These are phyloP conservation scores for Phylloscopus collybita DNA, from an alignment of 2,797 vertebrate species.

Conservation along the genomic window DNA sequence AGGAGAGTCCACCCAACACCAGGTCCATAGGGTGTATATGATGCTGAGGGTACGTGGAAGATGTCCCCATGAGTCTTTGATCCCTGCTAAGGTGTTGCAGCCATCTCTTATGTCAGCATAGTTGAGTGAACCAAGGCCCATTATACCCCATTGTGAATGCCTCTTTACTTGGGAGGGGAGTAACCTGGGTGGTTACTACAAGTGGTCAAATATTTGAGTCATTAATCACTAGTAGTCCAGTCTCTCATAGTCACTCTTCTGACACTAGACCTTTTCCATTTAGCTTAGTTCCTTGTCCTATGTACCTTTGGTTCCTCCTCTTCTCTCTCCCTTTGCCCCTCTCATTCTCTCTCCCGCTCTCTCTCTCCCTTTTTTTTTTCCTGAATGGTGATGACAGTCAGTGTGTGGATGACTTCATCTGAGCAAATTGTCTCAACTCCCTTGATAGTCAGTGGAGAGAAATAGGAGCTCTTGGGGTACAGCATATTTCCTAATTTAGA, in stretches of 20 bases:
- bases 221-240: background rate
- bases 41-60: background rate
- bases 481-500: background rate
- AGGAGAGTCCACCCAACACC: background rate
- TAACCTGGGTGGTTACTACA: background rate
- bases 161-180: background rate
- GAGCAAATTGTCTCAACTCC: background rate
- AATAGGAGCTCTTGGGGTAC: background rate
- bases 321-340: background rate
- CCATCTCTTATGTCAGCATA: fast-evolving
- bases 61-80: background rate
- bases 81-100: background rate
- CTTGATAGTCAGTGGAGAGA: background rate
- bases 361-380: background rate
- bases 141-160: no score
- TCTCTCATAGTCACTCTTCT: background rate
- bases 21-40: background rate
- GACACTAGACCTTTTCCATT: background rate
- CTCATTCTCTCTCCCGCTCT: background rate
- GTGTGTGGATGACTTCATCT: background rate
- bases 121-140: fast-evolving
- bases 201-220: background rate
- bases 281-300: background rate
- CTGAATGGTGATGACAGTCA: background rate
- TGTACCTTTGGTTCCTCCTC: background rate